Base-by-base conservation (phyloP, 2,113 vertebrate genomes). In the Sebastes schlegelii region DNA sequence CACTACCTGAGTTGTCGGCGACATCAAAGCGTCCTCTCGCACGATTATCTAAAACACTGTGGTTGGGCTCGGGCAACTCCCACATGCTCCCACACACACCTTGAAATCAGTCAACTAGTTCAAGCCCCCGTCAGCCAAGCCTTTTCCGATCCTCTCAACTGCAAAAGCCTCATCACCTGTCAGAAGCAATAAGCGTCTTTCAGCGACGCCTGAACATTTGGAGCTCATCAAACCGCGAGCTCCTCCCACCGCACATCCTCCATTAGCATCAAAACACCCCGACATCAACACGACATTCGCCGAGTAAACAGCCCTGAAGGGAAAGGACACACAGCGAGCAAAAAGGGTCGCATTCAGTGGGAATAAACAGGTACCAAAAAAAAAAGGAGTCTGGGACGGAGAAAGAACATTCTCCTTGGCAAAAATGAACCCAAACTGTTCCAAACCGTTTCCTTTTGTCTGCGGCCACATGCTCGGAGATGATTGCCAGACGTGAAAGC, bases 401-500 rank as follows among this genome's bases (percentile, higher is more conserved):
- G 68, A 49, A 71, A 80, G 62, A 84, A 86, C 86, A 77, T 69
- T 77, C 54, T 86, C 61, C 78, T 54, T 82, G 73, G 83, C 75
- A 85, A 85, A 93, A 92, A 83, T 88, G 70, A 69, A 63, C 75
- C 74, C 34, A 75, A 83, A 87, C 60, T 55, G 81, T 89, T 92
- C 75, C 79, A 88, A 87, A 89, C 8, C 3, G 46, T 90, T 92
- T 86, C 77, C 83, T 85, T 91, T 90, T 83, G 87, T 91, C 73
- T 91, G 83, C 78, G 66, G 85, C 93, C 92, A 92, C 85, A 92
- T 92, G 90, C 68, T 79, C 34, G 2, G 82, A 90, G 92, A 93
- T 91, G 93, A 90, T 72, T 93, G 88, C 90, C 93, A 93, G 92
- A 93, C 93, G 66, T 83, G 74, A 83, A 88, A 77, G 79, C 66